Conservation (phyloP, 2,113 vertebrate species). For the Aphyosemion australe region DNA sequence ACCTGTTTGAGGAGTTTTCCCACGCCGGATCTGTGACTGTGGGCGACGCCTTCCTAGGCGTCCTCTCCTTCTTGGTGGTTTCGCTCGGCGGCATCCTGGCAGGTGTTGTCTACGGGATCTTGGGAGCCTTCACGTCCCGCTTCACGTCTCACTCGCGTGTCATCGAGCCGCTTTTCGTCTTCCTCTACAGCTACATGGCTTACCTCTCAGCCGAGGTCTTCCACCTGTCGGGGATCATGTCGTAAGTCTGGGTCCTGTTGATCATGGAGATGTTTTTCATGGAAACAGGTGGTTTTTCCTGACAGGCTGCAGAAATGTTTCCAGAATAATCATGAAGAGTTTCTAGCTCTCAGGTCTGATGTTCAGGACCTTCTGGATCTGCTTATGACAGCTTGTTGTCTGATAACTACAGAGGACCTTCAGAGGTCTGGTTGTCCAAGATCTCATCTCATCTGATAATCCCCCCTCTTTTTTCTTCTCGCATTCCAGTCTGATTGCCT, state of each 20-base stretch:
- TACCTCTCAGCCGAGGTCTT: constrained; percentile 95
- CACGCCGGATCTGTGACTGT: constrained; percentile 79
- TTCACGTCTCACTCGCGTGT: constrained; percentile 94
- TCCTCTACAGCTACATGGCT: constrained; percentile 99
- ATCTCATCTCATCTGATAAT: neutral
- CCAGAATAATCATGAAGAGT: too few relatives aligned
- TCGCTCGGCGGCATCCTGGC: constrained; percentile 88
- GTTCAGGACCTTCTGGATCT: too few relatives aligned
- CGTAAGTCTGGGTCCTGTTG: constrained; percentile 81
- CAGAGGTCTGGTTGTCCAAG: neutral
- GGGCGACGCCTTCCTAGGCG: constrained; percentile 85
- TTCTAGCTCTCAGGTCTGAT: too few relatives aligned
- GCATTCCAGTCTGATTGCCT: constrained; percentile 82
- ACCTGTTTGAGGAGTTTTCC: constrained; percentile 92
- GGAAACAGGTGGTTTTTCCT: too few relatives aligned
- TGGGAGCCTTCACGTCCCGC: constrained; percentile 92
- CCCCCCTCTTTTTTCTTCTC: neutral
- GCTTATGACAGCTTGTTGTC: neutral
- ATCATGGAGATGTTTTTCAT: neutral
- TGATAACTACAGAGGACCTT: neutral
- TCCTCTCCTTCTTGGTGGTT: constrained; percentile 94
- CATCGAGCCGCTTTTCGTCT: constrained; percentile 97
- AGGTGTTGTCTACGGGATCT: constrained; percentile 88
- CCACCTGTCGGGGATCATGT: constrained; percentile 97
- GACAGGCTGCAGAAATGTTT: too few relatives aligned